Conservation (phyloP, 2,888 invertebrate genomes). For the Platerodrilus igneus region DNA sequence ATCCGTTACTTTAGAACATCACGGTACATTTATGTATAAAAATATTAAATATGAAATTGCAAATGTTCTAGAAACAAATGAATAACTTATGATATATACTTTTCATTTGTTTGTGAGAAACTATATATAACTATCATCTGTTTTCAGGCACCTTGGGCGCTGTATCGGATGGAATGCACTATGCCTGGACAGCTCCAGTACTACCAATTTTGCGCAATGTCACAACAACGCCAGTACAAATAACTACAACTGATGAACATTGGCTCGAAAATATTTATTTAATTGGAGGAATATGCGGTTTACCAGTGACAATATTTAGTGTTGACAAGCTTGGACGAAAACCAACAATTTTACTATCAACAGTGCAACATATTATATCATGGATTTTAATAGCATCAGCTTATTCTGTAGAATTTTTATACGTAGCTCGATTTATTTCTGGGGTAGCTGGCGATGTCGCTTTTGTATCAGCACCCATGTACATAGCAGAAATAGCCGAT, state of each 20-base stretch:
- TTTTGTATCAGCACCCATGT: slow-evolving; percentile 46
- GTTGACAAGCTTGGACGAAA: slow-evolving; percentile 41
- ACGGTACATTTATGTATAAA: too few species aligned
- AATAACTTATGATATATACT: too few species aligned
- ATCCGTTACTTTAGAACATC: too few species aligned
- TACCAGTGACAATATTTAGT: slow-evolving; percentile 40
- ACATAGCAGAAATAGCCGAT: slow-evolving; percentile 45
- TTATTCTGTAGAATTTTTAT: slow-evolving; percentile 37
- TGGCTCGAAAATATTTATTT: slow-evolving; percentile 36
- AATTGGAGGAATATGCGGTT: slow-evolving; percentile 36
- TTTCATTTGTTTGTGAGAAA: too few species aligned
- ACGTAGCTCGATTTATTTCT: slow-evolving; percentile 41
- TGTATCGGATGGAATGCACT: slow-evolving; percentile 45
- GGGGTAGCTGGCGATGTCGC: slow-evolving; percentile 45
- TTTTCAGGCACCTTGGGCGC: slow-evolving; percentile 42
- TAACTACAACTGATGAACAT: slow-evolving; percentile 30
- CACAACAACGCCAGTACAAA: slow-evolving; percentile 36
- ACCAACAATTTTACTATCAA: slow-evolving; percentile 40
- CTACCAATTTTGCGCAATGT: slow-evolving; percentile 41
- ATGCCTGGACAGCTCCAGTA: slow-evolving; percentile 44
- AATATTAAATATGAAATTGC: too few species aligned
- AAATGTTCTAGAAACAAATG: too few species aligned
- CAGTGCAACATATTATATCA: slow-evolving; percentile 35
- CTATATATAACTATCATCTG: too few species aligned
- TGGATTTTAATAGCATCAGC: slow-evolving; percentile 42